Base-by-base conservation (phyloP, 2,113 vertebrate genomes). In the Eulemur rufifrons region DNA sequence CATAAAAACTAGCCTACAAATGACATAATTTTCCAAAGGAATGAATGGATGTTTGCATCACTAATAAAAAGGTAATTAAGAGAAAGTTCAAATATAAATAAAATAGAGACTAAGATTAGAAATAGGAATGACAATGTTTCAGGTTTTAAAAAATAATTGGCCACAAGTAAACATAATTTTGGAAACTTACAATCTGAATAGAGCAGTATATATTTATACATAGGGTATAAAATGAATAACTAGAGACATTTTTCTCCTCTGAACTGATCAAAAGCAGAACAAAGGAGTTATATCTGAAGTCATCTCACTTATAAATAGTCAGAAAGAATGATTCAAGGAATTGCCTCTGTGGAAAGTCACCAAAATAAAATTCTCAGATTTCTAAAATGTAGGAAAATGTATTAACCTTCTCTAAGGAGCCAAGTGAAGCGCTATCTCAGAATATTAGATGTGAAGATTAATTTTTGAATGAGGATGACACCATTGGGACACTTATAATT, bases 21-120 rank as follows among this genome's bases (percentile, higher is more conserved):
- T 76, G 34, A 56, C 2, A 32, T 17, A 10, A 42, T 68, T 92
- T 86, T 63, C 45, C 45, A 32, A 88, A 87, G 63, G 63, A 42
- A 37, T n/a, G 9, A 93, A 84, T 14, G 23, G 5, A 64, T 56
- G 1, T 42, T 64, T 39, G 17, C 18, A 69, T 56, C 69, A 86
- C 14, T 52, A 69, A 29, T 47, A 64, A 76, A 94, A 89, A 64
- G 10, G 6, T 80, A 85, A 87, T 61, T 89, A 50, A 86, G 64
- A 74, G 81, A 59, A 91, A 95, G 4, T 74, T 85, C 20, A 78
- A 68, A 73, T 45, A 21, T 78, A 89, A 61, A 61, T 80, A 17
- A 94, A 86, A 92, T 52, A n/a, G 20, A 50, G 88, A 66, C 15
- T 78, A 93, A 61, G 32, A n/a, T 88, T 88, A 93, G 61, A 73